Evolutionary conservation across 1,140 invertebrate genomes (phyloP).

Genomic region (Melanaphis sacchari): DNA sequence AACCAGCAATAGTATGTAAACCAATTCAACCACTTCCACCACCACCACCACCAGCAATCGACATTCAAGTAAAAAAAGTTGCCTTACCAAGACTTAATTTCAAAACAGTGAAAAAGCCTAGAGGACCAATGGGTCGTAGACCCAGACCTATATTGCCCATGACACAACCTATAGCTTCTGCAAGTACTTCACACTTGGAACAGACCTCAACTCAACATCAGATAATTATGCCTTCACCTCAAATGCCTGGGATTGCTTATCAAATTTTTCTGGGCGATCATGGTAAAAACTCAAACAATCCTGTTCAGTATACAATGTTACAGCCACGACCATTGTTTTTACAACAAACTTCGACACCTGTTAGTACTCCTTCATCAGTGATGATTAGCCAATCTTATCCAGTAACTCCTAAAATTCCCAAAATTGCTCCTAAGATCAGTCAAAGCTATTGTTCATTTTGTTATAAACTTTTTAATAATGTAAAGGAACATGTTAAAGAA

Average conservation of each 20-base stretch:
- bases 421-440: neutral
- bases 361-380: neutral
- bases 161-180: neutral
- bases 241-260: conserved; percentile 49
- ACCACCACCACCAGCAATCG: neutral
- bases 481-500: conserved; percentile 23
- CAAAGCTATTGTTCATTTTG: conserved; percentile 35
- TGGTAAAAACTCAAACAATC: conserved; percentile 31
- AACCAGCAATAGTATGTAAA: neutral
- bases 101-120: neutral
- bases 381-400: conserved; percentile 39
- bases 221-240: conserved; percentile 38
- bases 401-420: neutral
- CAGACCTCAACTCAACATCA: conserved; percentile 1
- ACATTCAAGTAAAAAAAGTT: conserved; percentile 3
- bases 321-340: conserved; percentile 36
- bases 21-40: neutral
- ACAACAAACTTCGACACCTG: conserved; percentile 8
- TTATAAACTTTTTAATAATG: neutral
- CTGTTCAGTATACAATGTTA: conserved; percentile 42
- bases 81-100: neutral
- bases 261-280: conserved; percentile 35
- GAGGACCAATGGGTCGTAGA: conserved; percentile 12
- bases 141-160: conserved; percentile 52
- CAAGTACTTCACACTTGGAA: neutral